These are phyloP conservation scores for Lasiurus borealis DNA, from an alignment of 2,113 vertebrate genomes.

Conservation along the genomic window DNA sequence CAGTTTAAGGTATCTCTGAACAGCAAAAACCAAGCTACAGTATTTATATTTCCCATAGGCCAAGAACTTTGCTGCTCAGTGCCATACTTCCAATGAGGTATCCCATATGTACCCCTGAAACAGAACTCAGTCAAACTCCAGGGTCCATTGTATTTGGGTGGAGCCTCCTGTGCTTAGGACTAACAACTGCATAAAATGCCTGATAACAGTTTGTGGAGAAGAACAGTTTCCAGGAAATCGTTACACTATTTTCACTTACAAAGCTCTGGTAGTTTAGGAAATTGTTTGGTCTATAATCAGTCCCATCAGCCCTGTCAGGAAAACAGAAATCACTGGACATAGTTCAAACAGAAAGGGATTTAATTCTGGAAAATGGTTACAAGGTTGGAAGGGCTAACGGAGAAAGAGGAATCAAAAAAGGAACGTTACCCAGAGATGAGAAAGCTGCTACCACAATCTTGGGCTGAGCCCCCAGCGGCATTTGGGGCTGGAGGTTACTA, in stretches of 20 bases:
- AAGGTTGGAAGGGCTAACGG: not conserved
- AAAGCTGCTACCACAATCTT: not conserved
- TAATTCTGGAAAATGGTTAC: conserved; percentile 34
- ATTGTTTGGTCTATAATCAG: not conserved
- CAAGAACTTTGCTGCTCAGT: not conserved
- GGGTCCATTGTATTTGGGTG: not conserved
- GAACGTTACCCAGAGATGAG: not conserved
- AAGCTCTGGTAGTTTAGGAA: not conserved
- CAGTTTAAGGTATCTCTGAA: not conserved
- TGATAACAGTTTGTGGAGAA: not conserved
- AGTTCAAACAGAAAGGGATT: conserved; percentile 55
- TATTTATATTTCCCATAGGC: not conserved
- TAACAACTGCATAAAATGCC: not conserved
- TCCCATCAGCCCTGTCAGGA: not conserved
- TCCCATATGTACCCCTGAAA: not conserved
- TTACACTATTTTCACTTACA: not conserved
- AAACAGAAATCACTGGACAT: not conserved
- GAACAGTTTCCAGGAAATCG: not conserved
- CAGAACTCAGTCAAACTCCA: not conserved
- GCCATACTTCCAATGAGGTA: not conserved
- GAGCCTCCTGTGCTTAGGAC: not conserved
- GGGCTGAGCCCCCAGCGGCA: not conserved
- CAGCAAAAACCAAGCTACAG: not conserved
- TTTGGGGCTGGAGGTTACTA: not conserved
- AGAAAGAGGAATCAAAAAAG: not conserved